phyloP scores from a whole-genome alignment of 2,113 vertebrate species.

The human region GRCh38 chr3:15380501-15381000 shows the following conservation, averaged over 20 bases:
- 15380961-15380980: too few species aligned
- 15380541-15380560: too few species aligned
- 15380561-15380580: too few species aligned
- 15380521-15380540: too few species aligned
- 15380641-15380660: neutral
- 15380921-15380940: too few species aligned
- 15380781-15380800: neutral
- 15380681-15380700: constrained; percentile 25
- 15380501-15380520: too few species aligned
- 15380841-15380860: neutral
- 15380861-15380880: neutral
- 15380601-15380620: too few species aligned
- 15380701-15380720: constrained; percentile 10
- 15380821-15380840: neutral
- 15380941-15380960: too few species aligned
- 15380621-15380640: neutral
- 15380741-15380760: neutral
- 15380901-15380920: too few species aligned
- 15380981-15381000: too few species aligned
- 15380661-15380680: neutral
- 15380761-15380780: neutral
- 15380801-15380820: neutral
- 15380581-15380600: too few species aligned
- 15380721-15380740: neutral
- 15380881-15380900: neutral